Conservation (phyloP, 2,888 invertebrate genomes). For the Lepidochrysops patricia region DNA sequence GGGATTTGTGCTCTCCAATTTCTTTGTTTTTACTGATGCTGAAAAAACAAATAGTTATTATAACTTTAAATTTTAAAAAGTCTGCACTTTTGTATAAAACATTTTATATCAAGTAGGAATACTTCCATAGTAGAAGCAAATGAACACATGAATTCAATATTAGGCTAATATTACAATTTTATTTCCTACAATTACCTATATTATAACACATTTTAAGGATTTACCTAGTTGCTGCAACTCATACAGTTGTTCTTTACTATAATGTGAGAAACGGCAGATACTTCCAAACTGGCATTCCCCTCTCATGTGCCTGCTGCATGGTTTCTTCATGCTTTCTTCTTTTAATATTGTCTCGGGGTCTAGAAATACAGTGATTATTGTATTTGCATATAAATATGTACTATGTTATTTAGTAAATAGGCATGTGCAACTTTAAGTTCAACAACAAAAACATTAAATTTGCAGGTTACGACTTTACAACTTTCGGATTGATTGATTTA, state of each 20-base stretch:
- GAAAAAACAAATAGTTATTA: slow-evolving; percentile 25
- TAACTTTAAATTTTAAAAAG: too few relatives aligned
- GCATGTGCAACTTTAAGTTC: too few relatives aligned
- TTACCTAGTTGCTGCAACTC: slow-evolving; percentile 53
- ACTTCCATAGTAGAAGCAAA: too few relatives aligned
- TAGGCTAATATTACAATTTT: too few relatives aligned
- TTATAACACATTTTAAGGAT: not conserved
- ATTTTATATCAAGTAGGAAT: too few relatives aligned
- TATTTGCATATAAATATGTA: too few relatives aligned
- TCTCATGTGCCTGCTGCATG: slow-evolving; percentile 73
- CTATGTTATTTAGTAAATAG: too few relatives aligned
- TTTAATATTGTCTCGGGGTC: slow-evolving; percentile 77
- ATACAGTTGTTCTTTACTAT: slow-evolving; percentile 72
- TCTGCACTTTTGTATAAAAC: too few relatives aligned
- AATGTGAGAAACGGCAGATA: slow-evolving; percentile 81
- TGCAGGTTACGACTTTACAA: too few relatives aligned
- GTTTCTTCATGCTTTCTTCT: slow-evolving; percentile 78
- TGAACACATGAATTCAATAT: too few relatives aligned
- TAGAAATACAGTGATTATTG: slow-evolving; percentile 44
- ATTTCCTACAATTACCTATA: slow-evolving; percentile 7
- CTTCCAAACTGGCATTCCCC: slow-evolving; percentile 79
- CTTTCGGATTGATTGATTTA: too few relatives aligned
- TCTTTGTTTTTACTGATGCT: slow-evolving; percentile 39
- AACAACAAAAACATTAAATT: too few relatives aligned
- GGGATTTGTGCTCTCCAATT: slow-evolving; percentile 30